Base-by-base conservation (phyloP, 2,113 vertebrate genomes). In the Echinops telfairi region DNA sequence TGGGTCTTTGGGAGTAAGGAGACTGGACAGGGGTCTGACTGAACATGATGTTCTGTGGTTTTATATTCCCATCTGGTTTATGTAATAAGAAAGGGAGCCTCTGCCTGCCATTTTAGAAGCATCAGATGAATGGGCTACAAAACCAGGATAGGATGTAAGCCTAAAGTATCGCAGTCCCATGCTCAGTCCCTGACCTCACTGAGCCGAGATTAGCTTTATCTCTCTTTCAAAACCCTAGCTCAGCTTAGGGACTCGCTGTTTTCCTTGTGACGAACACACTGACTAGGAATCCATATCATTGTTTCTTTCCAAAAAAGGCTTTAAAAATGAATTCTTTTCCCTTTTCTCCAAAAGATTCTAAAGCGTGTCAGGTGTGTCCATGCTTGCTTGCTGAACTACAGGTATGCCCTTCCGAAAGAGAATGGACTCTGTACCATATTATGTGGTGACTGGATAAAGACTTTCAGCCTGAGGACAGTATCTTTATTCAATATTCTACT, bases 401-500 rank as follows among this genome's bases (percentile, higher is more conserved):
- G 83, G 91, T 68, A 79, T 77, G 75, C 64, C 4, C 4, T 2
- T 53, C 31, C 38, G 47, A 95, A 77, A 60, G 38, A 96, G 86
- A 96, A 71, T 88, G 92, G 70, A 22, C 71, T 95, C 93, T 90
- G 10, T 62, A 92, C 71, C 60, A 5, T 70, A 31, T n/a, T 73
- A 25, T 29, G 38, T 33, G 70, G 60, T 86, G 84, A 93, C 90
- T 80, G 73, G 86, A 96, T 92, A 94, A 97, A 93, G 79, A 73
- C 76, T 95, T 93, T 68, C 79, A 93, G 86, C 94, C 96, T 95
- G 92, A 92, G 38, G 82, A 79, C 92, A 91, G 77, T 88, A 93
- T 93, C 93, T 97, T 95, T 82, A 86, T 88, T 96, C 89, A 96
- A 96, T 73, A 64, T n/a, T 31, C 93, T 97, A 97, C 97, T 96